Conservation (phyloP, 1,140 invertebrate genomes). For the Pissodes strobi region DNA sequence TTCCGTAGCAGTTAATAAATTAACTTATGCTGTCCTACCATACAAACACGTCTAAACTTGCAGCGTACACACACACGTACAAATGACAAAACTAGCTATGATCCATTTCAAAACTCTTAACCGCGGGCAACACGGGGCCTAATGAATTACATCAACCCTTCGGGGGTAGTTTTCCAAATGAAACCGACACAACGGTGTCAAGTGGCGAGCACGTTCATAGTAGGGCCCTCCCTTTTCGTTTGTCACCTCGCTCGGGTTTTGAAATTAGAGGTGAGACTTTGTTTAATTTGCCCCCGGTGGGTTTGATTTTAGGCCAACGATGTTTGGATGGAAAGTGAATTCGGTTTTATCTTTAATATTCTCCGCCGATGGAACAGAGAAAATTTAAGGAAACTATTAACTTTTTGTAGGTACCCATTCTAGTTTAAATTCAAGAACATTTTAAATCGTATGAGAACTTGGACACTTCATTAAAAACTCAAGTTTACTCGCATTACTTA, state of each 20-base stretch:
- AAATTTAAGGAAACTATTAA: no score
- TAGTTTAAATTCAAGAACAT: no score
- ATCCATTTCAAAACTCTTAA: constrained; percentile 29
- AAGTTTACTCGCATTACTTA: no score
- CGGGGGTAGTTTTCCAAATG: constrained; percentile 28
- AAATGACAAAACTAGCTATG: constrained; percentile 25
- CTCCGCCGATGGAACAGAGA: no score
- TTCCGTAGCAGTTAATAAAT: no score
- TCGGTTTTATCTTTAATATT: no score
- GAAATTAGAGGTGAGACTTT: constrained; percentile 31
- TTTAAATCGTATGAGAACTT: no score
- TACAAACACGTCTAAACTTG: no score
- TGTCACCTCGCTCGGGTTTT: constrained; percentile 28
- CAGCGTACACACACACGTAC: not conserved
- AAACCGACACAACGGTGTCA: constrained; percentile 32
- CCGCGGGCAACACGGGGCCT: constrained; percentile 25
- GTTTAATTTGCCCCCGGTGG: constrained; percentile 2
- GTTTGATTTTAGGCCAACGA: not conserved
- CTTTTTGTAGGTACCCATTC: no score
- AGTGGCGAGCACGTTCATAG: constrained; percentile 21
- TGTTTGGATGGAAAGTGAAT: not conserved
- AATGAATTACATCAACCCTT: constrained; percentile 39
- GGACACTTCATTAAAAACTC: no score
- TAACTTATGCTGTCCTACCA: no score
- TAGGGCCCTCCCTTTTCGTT: constrained; percentile 29